Evolutionary conservation across 2,113 vertebrate genomes (phyloP).

Genomic region (Charadrius vociferus): DNA sequence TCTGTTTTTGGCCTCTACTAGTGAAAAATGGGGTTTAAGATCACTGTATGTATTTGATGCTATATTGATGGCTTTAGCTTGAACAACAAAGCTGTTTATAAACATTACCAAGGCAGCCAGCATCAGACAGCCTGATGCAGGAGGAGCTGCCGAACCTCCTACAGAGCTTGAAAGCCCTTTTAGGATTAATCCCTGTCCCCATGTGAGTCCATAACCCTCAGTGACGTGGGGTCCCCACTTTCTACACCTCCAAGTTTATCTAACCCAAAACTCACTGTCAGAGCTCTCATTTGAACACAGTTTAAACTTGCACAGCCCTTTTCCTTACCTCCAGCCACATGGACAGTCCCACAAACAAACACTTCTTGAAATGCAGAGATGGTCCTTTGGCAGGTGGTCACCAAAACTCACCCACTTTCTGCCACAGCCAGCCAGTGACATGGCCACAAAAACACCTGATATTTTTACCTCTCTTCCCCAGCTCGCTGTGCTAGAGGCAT

Average conservation of each 20-base stretch:
- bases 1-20: neutral
- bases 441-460: neutral
- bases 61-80: neutral
- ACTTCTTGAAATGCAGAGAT: neutral
- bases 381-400: neutral
- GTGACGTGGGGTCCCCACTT: neutral
- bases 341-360: neutral
- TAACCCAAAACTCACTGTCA: neutral
- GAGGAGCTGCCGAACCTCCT: neutral
- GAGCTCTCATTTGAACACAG: neutral
- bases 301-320: neutral
- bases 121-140: too few species aligned
- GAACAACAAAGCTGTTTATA: neutral
- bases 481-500: neutral
- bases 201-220: neutral
- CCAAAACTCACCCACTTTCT: neutral
- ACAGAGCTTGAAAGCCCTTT: neutral
- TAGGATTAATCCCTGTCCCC: neutral
- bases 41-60: neutral
- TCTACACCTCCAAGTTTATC: neutral
- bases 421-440: rapidly evolving
- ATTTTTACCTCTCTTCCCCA: neutral
- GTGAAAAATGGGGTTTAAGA: neutral
- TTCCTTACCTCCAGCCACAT: neutral
- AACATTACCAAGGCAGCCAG: neutral